phyloP scores from a whole-genome alignment of 2,888 invertebrate species.

The Metalampra italica region DNA sequence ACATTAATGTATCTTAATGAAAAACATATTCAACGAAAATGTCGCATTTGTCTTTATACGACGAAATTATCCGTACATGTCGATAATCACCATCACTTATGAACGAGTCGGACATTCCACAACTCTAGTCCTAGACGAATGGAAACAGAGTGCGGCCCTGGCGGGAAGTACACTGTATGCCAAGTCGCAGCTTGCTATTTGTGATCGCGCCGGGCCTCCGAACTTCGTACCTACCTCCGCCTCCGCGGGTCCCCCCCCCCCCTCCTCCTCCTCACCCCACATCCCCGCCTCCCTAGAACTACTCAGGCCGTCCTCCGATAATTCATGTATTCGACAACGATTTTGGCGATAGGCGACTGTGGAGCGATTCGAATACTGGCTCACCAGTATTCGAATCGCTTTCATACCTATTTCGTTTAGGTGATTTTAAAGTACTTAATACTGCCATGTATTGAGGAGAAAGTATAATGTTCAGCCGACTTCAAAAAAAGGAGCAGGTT shows the following conservation, averaged over 20 bases:
- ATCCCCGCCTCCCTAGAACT: slow-evolving; percentile 21
- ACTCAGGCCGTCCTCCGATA: slow-evolving; percentile 37
- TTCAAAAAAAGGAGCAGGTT: too few species aligned
- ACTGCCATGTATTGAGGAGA: too few species aligned
- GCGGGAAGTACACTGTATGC: slow-evolving; percentile 59
- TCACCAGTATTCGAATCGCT: slow-evolving; percentile 16
- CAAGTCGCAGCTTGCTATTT: slow-evolving; percentile 73
- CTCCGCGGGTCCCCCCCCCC: slow-evolving; percentile 21
- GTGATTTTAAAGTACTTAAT: neutral
- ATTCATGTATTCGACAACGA: slow-evolving; percentile 41
- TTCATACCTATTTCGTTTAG: slow-evolving; percentile 9
- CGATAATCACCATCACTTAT: too few species aligned
- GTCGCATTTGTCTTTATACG: too few species aligned
- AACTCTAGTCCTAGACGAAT: slow-evolving; percentile 10
- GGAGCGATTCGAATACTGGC: too few species aligned
- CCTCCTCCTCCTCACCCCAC: too few species aligned
- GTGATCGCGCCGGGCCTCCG: slow-evolving; percentile 61
- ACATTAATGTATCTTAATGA: too few species aligned
- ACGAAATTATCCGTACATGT: too few species aligned
- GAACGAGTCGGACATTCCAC: too few species aligned
- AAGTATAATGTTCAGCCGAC: too few species aligned
- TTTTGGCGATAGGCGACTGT: slow-evolving; percentile 23
- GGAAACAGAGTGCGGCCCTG: slow-evolving; percentile 46
- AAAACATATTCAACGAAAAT: too few species aligned
- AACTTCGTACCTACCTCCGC: slow-evolving; percentile 43